phyloP scores from a whole-genome alignment of 2,113 vertebrate species.

The Cheilinus undulatus region DNA sequence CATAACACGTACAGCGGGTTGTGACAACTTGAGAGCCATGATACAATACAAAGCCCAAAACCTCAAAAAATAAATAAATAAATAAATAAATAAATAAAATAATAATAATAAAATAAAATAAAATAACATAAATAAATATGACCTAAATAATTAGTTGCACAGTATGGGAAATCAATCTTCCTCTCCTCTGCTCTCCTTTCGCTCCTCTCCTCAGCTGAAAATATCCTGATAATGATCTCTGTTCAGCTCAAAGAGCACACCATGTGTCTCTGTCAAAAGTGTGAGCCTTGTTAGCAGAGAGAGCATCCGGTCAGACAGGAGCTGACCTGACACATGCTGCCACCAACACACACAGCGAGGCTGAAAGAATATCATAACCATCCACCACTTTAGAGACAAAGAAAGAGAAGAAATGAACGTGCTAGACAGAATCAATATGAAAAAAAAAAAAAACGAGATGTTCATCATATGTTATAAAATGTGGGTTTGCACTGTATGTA shows the following conservation, averaged over 20 bases:
- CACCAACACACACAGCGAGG: constrained; percentile 3
- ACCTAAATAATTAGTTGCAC: too few relatives aligned
- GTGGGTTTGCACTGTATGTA: too few relatives aligned
- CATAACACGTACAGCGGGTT: too few relatives aligned
- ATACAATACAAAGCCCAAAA: too few relatives aligned
- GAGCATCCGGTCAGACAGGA: constrained; percentile 28
- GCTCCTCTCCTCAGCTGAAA: constrained; percentile 13
- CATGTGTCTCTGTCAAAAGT: constrained; percentile 29
- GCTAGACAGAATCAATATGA: too few relatives aligned
- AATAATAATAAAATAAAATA: background rate
- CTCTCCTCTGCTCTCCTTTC: background rate
- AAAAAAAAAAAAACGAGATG: background rate
- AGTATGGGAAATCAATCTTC: too few relatives aligned
- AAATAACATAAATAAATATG: background rate
- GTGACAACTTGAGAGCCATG: too few relatives aligned
- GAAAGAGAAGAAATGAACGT: too few relatives aligned
- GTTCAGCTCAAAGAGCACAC: constrained; percentile 22
- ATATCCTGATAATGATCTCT: constrained; percentile 28
- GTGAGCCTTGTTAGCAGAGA: constrained; percentile 40
- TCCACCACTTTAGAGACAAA: background rate
- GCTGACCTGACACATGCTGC: constrained; percentile 49
- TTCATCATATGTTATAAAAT: background rate
- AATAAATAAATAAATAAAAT: background rate
- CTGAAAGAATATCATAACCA: background rate
- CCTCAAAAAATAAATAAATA: too few relatives aligned